phyloP scores from a whole-genome alignment of 2,888 invertebrate species.

The Rapana venosa region DNA sequence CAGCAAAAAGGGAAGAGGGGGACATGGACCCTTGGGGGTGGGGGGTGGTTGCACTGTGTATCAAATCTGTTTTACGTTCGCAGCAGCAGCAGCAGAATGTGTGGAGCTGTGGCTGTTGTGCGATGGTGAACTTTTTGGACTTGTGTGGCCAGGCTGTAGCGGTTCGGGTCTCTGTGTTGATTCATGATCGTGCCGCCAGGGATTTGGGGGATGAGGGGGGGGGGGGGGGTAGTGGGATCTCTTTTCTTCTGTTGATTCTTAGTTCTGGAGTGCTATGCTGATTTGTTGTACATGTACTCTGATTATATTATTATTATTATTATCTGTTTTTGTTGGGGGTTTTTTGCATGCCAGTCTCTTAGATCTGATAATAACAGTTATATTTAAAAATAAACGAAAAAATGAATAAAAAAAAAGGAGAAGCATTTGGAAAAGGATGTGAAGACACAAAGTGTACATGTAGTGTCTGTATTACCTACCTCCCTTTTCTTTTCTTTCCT shows the following conservation, averaged over 20 bases:
- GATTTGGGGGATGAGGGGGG: background rate
- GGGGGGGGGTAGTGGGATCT: background rate
- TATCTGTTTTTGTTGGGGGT: background rate
- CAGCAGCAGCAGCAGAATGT: background rate
- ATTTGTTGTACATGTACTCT: background rate
- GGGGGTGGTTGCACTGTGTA: too few relatives aligned
- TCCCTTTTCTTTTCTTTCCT: background rate
- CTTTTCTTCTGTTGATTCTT: background rate
- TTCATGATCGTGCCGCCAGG: too few relatives aligned
- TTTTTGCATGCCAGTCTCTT: conserved; percentile 3
- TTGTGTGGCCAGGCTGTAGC: too few relatives aligned
- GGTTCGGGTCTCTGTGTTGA: too few relatives aligned
- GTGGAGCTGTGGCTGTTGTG: too few relatives aligned
- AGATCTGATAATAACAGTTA: background rate
- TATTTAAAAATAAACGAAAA: too few relatives aligned
- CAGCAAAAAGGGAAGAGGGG: background rate
- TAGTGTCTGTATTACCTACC: conserved; percentile 12
- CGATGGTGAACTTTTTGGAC: too few relatives aligned
- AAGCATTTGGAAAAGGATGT: background rate
- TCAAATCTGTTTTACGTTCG: too few relatives aligned
- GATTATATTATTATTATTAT: background rate
- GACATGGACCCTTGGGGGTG: too few relatives aligned
- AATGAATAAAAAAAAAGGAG: too few relatives aligned
- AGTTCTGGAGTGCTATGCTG: background rate
- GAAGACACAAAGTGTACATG: background rate